These are phyloP conservation scores for Toxotes jaculatrix DNA, from an alignment of 2,113 vertebrate genomes.

Conservation along the genomic window DNA sequence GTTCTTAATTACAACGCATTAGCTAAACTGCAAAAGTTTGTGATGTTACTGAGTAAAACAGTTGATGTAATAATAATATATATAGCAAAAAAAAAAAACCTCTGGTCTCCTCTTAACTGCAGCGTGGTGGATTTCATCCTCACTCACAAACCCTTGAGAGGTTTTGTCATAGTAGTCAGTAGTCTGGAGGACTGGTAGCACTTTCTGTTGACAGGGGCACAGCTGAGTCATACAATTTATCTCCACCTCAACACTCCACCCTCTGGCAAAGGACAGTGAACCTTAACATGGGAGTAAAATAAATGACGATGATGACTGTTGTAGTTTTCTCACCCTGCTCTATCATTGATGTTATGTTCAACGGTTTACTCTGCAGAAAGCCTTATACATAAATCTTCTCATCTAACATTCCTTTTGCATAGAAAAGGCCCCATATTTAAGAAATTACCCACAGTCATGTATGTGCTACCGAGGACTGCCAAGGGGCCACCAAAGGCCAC, in stretches of 20 bases:
- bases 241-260: conserved; percentile 55
- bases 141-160: conserved; percentile 45
- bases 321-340: conserved; percentile 20
- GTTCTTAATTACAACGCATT: background rate
- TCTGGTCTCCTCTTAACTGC: background rate
- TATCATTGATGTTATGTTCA: conserved; percentile 6
- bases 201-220: conserved; percentile 45
- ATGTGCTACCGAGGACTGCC: conserved; percentile 33
- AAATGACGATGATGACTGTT: background rate
- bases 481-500: conserved; percentile 25
- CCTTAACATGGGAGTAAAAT: conserved; percentile 9
- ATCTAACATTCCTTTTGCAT: conserved; percentile 2
- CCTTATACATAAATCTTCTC: conserved; percentile 5
- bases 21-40: background rate
- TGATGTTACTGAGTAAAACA: conserved; percentile 5
- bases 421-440: background rate
- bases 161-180: conserved; percentile 35
- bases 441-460: conserved; percentile 30
- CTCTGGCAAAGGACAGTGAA: conserved; percentile 39
- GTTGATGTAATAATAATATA: conserved; percentile 2
- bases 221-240: conserved; percentile 57
- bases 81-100: background rate
- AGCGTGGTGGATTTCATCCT: conserved; percentile 50
- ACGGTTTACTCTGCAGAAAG: conserved; percentile 1
- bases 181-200: conserved; percentile 30